Evolutionary conservation across 2,113 vertebrate genomes (phyloP), one percentile per base, ranked within the genome.

Genomic region (Sander lucioperca): DNA sequence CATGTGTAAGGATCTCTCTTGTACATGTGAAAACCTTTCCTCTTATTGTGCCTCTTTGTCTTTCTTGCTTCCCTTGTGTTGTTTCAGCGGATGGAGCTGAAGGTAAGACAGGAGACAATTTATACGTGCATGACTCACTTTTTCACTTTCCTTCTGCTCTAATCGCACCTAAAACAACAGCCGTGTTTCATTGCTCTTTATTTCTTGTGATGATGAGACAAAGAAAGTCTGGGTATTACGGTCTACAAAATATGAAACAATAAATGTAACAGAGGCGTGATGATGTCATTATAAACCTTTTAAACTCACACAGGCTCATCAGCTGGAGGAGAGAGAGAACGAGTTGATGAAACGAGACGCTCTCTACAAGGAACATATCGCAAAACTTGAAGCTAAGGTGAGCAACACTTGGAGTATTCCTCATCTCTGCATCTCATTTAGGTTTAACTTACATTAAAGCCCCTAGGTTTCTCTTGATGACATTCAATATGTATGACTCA

Each of bases 71-170:
- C 69, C 73, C 59, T 57, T 71, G 18, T 53, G 64, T 74, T 77
- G 57, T 86, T 83, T 85, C 87, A 95, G 94, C 91, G 93, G 93
- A 83, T 94, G 92, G 93, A 95, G 81, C 56, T 91, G 36, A 95
- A 95, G 91, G 93, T 95, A 93, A 92, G 92, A 79, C 15, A 8
- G 75, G 69, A 80, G 47, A 75, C 18, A 14, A 19, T 81, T 69
- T 13, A 27, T 77, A 16, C 62, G 21, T 84, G 75, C 80, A 87
- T 79, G 78, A 75, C 83, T 76, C 56, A 77, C 74, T 76, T 64
- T 74, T 74, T 50, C 56, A 64, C 27, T 77, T 85, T 88, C 30
- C 30, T 43, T 61, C 58, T 54, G 21, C 58, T 71, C 65, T 71
- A 74, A 70, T 23, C 6, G 0, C 18, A 10, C 14, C 11, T 16